Percentiles rank a stretch among this genome's conserved stretches.
These are phyloP conservation scores for Meteorus cinctellus DNA, from an alignment of 2,888 invertebrate genomes.

Conservation along the genomic window DNA sequence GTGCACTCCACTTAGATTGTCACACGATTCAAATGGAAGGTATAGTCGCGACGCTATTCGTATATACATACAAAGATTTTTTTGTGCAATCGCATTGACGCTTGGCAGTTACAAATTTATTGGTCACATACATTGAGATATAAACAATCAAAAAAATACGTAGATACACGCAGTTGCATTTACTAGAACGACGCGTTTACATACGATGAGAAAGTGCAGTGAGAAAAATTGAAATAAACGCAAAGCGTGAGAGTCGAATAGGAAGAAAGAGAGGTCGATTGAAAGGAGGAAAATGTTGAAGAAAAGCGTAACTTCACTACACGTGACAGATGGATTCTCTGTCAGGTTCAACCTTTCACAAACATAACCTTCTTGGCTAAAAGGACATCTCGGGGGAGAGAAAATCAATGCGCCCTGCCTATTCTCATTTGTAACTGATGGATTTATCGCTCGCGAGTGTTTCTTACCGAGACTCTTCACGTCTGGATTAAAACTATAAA, in stretches of 20 bases:
- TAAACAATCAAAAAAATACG: slow-evolving; percentile 19
- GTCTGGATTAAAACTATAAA: neutral
- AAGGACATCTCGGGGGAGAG: neutral
- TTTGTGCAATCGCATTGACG: neutral
- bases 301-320: slow-evolving; percentile 23
- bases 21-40: slow-evolving; percentile 23
- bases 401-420: slow-evolving; percentile 23
- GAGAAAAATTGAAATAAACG: neutral
- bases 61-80: neutral
- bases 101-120: slow-evolving; percentile 30
- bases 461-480: slow-evolving; percentile 25
- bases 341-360: slow-evolving; percentile 19
- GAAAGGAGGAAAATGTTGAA: neutral
- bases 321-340: slow-evolving; percentile 36
- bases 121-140: slow-evolving; percentile 24
- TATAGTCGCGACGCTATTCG: neutral
- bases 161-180: neutral
- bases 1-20: slow-evolving; percentile 34
- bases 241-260: neutral
- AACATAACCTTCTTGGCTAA: slow-evolving; percentile 21
- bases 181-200: neutral
- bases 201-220: slow-evolving; percentile 14
- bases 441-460: slow-evolving; percentile 27
- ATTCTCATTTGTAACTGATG: slow-evolving; percentile 23
- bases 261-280: neutral